These are phyloP conservation scores for Arbacia lixula DNA, from an alignment of 53 echinoderm and acorn worm species.

Conservation along the genomic window DNA sequence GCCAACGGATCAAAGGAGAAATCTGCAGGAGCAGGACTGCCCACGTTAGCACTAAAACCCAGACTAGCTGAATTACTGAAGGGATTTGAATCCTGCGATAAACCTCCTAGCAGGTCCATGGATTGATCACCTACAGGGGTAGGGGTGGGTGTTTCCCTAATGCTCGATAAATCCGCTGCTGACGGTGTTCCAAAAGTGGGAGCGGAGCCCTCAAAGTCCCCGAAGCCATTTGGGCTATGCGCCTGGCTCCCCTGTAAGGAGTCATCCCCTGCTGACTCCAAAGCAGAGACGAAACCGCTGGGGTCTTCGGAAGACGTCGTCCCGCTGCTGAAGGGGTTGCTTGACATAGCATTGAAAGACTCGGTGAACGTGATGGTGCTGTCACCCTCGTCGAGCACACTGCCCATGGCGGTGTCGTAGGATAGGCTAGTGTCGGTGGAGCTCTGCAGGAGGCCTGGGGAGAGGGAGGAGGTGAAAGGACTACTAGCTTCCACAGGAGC, in stretches of 20 bases:
- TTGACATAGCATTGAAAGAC: conserved; percentile 45
- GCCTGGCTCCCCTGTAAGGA: conserved; percentile 16
- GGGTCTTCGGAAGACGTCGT: conserved; percentile 8
- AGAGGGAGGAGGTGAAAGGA: conserved; percentile 35
- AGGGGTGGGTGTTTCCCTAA: conserved; percentile 39
- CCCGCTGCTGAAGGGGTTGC: conserved; percentile 19
- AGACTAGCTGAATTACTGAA: neutral
- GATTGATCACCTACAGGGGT: neutral
- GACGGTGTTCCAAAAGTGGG: conserved; percentile 3
- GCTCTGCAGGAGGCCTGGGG: conserved; percentile 3
- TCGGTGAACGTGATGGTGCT: conserved; percentile 36
- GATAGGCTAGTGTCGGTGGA: conserved; percentile 13
- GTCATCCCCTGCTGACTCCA: conserved; percentile 11
- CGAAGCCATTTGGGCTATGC: conserved; percentile 23
- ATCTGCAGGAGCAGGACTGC: neutral
- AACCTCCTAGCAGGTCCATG: conserved; percentile 9
- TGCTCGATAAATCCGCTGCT: neutral
- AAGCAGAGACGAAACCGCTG: conserved; percentile 23
- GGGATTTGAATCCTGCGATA: conserved; percentile 17
- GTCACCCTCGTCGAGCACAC: conserved; percentile 6
- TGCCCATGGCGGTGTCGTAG: conserved; percentile 33
- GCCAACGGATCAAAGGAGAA: neutral
- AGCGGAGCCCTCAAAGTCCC: conserved; percentile 46
- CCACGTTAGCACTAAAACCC: neutral
- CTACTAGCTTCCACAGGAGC: conserved; percentile 52